phyloP scores from a whole-genome alignment of 2,113 vertebrate species.

The Paradoxurus hermaphroditus region DNA sequence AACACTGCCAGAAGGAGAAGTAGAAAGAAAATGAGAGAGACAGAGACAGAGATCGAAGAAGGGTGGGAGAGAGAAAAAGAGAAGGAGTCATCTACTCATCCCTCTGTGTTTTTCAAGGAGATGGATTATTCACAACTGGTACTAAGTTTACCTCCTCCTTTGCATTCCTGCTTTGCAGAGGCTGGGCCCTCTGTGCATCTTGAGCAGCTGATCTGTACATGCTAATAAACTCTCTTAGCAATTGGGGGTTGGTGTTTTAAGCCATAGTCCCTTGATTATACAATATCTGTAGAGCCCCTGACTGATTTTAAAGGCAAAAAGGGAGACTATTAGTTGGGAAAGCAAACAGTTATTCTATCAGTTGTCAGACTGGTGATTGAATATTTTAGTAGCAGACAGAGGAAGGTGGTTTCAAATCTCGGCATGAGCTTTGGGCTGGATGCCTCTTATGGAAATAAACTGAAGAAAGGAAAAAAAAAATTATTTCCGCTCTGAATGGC shows the following conservation, averaged over 20 bases:
- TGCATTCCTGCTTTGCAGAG: background rate
- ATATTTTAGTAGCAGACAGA: conserved; percentile 5
- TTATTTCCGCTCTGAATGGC: background rate
- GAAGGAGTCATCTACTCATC: background rate
- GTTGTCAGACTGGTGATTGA: conserved; percentile 9
- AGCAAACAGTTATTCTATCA: background rate
- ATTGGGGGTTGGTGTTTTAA: conserved; percentile 1
- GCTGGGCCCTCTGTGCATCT: background rate
- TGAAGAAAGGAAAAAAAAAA: background rate
- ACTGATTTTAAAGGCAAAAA: conserved; percentile 50
- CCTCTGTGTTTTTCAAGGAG: background rate
- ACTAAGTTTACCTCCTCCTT: background rate
- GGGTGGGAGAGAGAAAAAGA: background rate
- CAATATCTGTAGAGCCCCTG: background rate
- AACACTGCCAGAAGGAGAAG: background rate
- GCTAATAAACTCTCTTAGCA: conserved; percentile 15
- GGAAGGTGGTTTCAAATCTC: background rate
- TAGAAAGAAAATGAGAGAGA: background rate
- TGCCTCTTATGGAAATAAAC: background rate
- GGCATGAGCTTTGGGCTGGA: background rate
- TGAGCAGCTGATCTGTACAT: background rate
- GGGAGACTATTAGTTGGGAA: background rate
- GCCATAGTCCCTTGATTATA: background rate
- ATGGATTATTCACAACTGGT: background rate
- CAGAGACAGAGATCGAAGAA: background rate